Percentiles rank a stretch among this genome's conserved stretches.
Conservation (phyloP, 2,113 vertebrate genomes). For the Taxidea taxus region DNA sequence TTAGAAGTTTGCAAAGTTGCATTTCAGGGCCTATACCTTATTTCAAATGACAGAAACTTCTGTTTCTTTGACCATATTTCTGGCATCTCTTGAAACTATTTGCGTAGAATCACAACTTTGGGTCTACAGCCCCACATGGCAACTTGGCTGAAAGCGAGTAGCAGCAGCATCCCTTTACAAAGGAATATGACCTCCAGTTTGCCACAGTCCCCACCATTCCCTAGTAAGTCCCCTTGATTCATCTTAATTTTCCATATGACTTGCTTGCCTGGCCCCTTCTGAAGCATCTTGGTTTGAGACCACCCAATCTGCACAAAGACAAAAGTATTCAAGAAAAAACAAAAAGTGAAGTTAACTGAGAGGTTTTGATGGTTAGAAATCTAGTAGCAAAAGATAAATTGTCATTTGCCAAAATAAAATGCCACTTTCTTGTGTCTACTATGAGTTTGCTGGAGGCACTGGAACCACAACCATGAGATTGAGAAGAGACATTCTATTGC, state of each 20-base stretch:
- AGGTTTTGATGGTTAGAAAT: background rate
- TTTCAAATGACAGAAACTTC: background rate
- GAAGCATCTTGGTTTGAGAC: background rate
- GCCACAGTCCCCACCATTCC: background rate
- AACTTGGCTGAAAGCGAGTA: background rate
- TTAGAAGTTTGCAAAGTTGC: background rate
- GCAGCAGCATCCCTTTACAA: background rate
- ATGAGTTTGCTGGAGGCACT: background rate
- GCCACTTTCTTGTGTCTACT: background rate
- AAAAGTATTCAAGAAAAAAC: background rate
- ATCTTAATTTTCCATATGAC: background rate
- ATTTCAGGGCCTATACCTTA: background rate
- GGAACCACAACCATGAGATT: background rate
- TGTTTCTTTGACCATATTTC: background rate
- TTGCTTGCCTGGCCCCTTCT: rapidly evolving
- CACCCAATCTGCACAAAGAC: background rate
- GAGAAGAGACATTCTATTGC: background rate
- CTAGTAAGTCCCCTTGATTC: too few relatives aligned
- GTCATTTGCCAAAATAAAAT: background rate
- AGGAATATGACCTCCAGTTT: background rate
- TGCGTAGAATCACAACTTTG: background rate
- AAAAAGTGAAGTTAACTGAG: background rate
- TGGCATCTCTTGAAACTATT: background rate
- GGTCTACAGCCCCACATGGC: background rate
- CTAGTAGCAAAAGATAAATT: background rate